Conservation (phyloP, 2,888 invertebrate species). For the Ichneumoninae sp. region DNA sequence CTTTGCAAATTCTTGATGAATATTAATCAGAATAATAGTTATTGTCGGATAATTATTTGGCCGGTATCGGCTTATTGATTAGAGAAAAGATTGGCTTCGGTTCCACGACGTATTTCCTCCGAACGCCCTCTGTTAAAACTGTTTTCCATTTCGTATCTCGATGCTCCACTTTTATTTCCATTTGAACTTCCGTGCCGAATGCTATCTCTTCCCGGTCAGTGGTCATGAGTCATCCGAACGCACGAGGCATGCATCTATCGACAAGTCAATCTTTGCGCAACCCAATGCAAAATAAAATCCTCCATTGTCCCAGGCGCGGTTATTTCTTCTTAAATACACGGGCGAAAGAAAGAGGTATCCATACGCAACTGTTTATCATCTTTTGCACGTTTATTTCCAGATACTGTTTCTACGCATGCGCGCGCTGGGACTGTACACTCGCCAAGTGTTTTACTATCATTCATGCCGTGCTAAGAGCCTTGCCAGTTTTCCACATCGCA, state of each 20-base stretch:
- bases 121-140: background rate
- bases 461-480: background rate
- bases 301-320: background rate
- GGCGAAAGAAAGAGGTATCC: background rate
- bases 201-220: background rate
- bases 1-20: background rate
- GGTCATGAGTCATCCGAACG: constrained; percentile 1
- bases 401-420: background rate
- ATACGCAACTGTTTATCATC: background rate
- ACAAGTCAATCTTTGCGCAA: background rate
- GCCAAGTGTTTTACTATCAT: constrained; percentile 10
- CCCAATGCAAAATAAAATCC: background rate
- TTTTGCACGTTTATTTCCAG: background rate
- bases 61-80: background rate
- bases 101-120: background rate
- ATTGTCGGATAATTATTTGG: no score
- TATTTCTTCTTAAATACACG: background rate
- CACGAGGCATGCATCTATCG: background rate
- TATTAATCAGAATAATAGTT: no score
- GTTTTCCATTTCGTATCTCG: background rate
- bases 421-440: background rate
- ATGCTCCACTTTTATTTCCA: background rate
- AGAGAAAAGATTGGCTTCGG: background rate
- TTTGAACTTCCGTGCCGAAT: background rate
- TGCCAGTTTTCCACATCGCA: background rate